Evolutionary conservation across 2,113 vertebrate species (phyloP).

Genomic region (Hepsetus odoe): DNA sequence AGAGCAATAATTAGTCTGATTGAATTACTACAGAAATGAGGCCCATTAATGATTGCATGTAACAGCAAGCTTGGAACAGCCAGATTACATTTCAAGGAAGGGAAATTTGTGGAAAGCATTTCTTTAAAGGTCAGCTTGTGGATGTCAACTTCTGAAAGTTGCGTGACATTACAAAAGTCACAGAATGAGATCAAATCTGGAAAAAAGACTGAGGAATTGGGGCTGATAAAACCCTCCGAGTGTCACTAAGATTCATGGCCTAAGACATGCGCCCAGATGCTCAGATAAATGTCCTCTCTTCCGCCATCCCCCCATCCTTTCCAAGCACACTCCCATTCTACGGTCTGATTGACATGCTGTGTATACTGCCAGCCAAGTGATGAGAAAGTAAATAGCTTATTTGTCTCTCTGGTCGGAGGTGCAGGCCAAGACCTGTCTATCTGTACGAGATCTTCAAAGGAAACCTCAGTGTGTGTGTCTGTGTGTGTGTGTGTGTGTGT

Average conservation of each 20-base stretch:
- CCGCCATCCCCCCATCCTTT: neutral
- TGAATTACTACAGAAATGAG: too few relatives aligned
- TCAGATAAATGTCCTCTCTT: neutral
- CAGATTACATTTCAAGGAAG: too few relatives aligned
- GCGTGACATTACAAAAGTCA: neutral
- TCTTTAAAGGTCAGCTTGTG: neutral
- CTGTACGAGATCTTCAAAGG: neutral
- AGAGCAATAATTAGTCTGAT: too few relatives aligned
- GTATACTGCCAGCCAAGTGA: slow-evolving; percentile 22
- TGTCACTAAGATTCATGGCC: neutral
- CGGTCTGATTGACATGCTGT: slow-evolving; percentile 38
- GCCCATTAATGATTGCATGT: too few relatives aligned
- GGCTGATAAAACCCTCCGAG: neutral
- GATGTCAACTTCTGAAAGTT: neutral
- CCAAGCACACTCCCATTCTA: slow-evolving; percentile 15
- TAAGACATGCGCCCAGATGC: neutral
- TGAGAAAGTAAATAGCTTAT: slow-evolving; percentile 52
- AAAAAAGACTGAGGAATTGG: neutral
- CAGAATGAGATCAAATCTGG: neutral
- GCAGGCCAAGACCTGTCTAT: slow-evolving; percentile 25
- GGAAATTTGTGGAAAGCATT: too few relatives aligned
- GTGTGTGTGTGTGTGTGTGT: neutral
- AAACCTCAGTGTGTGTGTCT: neutral
- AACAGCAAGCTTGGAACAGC: too few relatives aligned
- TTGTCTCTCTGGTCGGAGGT: slow-evolving; percentile 29